A percentile compares a stretch with the other conserved stretches of the same genome.
phyloP scores from a whole-genome alignment of 2,113 vertebrate species.

The Crypturellus undulatus region DNA sequence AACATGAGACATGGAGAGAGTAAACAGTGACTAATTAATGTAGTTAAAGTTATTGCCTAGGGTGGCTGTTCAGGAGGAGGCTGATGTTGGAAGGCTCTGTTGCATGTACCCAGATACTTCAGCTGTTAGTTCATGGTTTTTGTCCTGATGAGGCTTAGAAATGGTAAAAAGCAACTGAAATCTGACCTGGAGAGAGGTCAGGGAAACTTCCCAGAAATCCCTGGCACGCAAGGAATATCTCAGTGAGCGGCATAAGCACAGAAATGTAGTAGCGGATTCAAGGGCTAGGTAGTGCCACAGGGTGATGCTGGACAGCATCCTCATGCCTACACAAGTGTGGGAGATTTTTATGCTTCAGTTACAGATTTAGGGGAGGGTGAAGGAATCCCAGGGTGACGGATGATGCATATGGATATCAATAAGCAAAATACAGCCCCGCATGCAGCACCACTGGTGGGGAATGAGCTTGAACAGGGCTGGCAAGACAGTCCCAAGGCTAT shows the following conservation, averaged over 20 bases:
- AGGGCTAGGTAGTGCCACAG: not conserved
- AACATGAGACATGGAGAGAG: not conserved
- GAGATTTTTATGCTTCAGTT: not conserved
- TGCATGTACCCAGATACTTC: not conserved
- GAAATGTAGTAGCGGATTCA: rapidly evolving
- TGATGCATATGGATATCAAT: not conserved
- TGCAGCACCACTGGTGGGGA: not conserved
- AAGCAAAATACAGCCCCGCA: not conserved
- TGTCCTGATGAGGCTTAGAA: not conserved
- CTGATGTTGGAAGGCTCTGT: not conserved
- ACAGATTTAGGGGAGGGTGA: not conserved
- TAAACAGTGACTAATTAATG: slow-evolving; percentile 64
- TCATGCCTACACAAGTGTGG: not conserved
- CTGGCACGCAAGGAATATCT: not conserved
- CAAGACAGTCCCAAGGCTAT: too few species aligned
- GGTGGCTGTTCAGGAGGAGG: not conserved
- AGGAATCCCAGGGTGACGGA: not conserved
- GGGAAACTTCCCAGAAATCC: not conserved
- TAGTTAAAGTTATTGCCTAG: not conserved
- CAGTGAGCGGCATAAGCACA: rapidly evolving
- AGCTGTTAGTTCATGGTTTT: not conserved
- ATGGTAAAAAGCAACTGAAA: not conserved
- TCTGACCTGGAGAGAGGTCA: not conserved
- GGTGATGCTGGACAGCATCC: not conserved
- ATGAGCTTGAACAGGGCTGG: too few species aligned